phyloP scores from a whole-genome alignment of 2,113 vertebrate genomes.

The Etheostoma cragini region DNA sequence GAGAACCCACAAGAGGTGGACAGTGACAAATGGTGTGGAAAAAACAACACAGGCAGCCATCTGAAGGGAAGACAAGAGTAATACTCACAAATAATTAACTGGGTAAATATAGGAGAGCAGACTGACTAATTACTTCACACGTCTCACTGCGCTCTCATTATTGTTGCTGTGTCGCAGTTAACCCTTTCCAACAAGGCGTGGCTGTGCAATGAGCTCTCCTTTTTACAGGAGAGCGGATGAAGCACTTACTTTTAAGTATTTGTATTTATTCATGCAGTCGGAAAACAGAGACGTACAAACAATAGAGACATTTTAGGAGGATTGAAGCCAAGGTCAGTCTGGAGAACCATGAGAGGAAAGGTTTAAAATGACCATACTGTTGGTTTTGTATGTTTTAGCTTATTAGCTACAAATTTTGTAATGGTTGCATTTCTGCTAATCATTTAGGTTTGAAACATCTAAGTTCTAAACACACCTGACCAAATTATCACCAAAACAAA shows the following conservation, averaged over 20 bases:
- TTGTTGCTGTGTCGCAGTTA: constrained; percentile 81
- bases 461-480: background rate
- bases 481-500: background rate
- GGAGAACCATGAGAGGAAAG: background rate
- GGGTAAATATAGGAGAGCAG: constrained; percentile 87
- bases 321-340: constrained; percentile 11
- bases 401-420: background rate
- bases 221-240: constrained; percentile 42
- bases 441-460: background rate
- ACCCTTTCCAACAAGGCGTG: constrained; percentile 69
- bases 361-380: background rate
- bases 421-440: background rate
- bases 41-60: constrained; percentile 83
- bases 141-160: constrained; percentile 85
- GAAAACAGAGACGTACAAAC: constrained; percentile 28
- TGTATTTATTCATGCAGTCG: constrained; percentile 30
- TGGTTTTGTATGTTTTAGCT: constrained; percentile 1
- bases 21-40: constrained; percentile 85
- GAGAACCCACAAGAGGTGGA: constrained; percentile 81
- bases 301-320: background rate
- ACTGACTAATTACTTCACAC: constrained; percentile 86
- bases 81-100: constrained; percentile 89
- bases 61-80: constrained; percentile 85
- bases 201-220: constrained; percentile 46
- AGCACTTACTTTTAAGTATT: constrained; percentile 37